Percentiles rank a stretch among this genome's conserved stretches.
These are phyloP conservation scores for Girardia tigrina DNA, from an alignment of 2,888 invertebrate genomes.

Conservation along the genomic window DNA sequence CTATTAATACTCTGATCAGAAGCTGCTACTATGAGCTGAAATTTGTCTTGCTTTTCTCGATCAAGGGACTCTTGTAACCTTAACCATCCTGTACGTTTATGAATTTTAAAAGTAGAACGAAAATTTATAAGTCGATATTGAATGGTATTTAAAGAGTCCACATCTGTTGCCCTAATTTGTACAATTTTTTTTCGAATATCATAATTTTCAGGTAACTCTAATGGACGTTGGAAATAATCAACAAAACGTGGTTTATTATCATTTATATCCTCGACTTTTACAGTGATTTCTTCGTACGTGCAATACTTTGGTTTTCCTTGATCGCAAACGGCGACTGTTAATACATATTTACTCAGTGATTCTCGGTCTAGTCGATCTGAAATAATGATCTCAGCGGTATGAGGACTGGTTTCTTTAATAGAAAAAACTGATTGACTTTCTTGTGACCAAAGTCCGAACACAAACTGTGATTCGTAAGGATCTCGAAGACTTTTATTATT, in stretches of 20 bases:
- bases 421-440: constrained; percentile 21
- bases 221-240: constrained; percentile 6
- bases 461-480: constrained; percentile 9
- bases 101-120: constrained; percentile 27
- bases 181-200: constrained; percentile 16
- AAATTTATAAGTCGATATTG: constrained; percentile 33
- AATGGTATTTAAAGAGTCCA: not conserved
- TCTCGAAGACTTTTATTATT: not conserved
- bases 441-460: not conserved
- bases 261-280: constrained; percentile 28
- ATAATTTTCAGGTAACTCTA: constrained; percentile 29
- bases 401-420: not conserved
- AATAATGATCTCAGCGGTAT: not conserved
- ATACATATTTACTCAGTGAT: not conserved
- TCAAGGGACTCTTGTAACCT: not conserved
- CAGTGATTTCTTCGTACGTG: not conserved
- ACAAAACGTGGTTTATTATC: constrained; percentile 14
- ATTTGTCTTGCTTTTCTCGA: not conserved
- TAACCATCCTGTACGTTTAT: constrained; percentile 32
- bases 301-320: constrained; percentile 26
- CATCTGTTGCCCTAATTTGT: constrained; percentile 25
- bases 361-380: constrained; percentile 40
- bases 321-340: constrained; percentile 25
- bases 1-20: not conserved
- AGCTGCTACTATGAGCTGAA: not conserved